These are phyloP conservation scores for Phoenicopterus ruber DNA, from an alignment of 2,113 vertebrate species.

Conservation along the genomic window DNA sequence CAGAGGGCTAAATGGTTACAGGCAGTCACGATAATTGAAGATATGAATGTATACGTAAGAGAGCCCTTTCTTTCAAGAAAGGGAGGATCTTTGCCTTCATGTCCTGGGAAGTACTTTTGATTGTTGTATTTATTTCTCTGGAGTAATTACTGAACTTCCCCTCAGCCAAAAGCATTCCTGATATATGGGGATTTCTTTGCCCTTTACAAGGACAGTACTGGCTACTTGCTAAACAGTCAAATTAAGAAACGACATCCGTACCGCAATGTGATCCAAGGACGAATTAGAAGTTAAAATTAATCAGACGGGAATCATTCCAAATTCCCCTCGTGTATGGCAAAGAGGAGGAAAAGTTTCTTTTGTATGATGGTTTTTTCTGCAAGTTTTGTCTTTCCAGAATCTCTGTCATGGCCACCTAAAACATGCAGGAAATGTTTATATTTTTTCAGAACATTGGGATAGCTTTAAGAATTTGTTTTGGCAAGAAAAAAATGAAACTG, in stretches of 20 bases:
- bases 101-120: conserved; percentile 4
- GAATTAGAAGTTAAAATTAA: conserved; percentile 46
- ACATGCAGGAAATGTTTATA: background rate
- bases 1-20: background rate
- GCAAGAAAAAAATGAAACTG: conserved; percentile 50
- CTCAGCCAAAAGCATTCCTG: conserved; percentile 20
- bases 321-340: background rate
- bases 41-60: background rate
- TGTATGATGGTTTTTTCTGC: background rate
- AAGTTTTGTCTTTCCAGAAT: background rate
- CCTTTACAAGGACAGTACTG: conserved; percentile 24
- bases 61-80: background rate
- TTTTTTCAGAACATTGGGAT: background rate
- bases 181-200: background rate
- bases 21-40: background rate
- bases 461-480: conserved; percentile 58
- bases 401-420: background rate
- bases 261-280: background rate
- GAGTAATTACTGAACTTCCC: conserved; percentile 4
- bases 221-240: conserved; percentile 30
- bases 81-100: background rate
- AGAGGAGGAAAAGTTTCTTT: background rate
- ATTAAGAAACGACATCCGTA: conserved; percentile 19
- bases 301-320: conserved; percentile 8
- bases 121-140: conserved; percentile 6